A percentile compares a stretch with the other conserved stretches of the same genome.
phyloP scores from a whole-genome alignment of 2,113 vertebrate species.

The Nibea albiflora region DNA sequence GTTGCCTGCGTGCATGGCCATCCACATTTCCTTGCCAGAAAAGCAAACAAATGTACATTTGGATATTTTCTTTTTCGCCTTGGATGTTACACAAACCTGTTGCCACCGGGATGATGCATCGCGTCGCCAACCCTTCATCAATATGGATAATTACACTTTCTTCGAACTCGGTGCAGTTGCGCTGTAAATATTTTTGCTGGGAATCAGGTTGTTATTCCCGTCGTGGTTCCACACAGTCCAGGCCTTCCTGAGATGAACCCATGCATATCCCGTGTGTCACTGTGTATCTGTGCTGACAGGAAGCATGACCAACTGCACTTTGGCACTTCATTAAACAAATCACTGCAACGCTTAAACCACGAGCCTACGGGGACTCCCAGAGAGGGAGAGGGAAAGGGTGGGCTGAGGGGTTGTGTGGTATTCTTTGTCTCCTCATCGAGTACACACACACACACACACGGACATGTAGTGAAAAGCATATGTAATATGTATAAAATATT shows the following conservation, averaged over 20 bases:
- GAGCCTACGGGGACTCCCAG: slow-evolving; percentile 43
- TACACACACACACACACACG: background rate
- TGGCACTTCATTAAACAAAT: slow-evolving; percentile 75
- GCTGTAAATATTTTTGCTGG: slow-evolving; percentile 71
- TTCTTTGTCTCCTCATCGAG: slow-evolving; percentile 14
- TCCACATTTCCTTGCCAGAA: slow-evolving; percentile 42
- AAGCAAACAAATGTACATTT: slow-evolving; percentile 71
- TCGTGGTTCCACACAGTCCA: slow-evolving; percentile 66
- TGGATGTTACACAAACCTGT: slow-evolving; percentile 68
- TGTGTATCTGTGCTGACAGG: slow-evolving; percentile 77
- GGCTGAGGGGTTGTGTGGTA: slow-evolving; percentile 2
- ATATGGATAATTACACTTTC: slow-evolving; percentile 75
- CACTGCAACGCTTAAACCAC: slow-evolving; percentile 40
- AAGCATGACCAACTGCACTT: slow-evolving; percentile 72
- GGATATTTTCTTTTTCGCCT: slow-evolving; percentile 78
- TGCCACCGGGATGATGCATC: slow-evolving; percentile 74
- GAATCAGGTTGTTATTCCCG: slow-evolving; percentile 55
- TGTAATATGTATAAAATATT: background rate
- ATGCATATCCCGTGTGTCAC: slow-evolving; percentile 75
- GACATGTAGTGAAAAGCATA: background rate
- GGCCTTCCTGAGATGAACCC: slow-evolving; percentile 81
- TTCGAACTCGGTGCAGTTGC: slow-evolving; percentile 43
- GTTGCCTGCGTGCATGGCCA: slow-evolving; percentile 41
- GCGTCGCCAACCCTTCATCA: slow-evolving; percentile 65
- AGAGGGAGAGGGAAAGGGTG: background rate